These are phyloP conservation scores for Channa argus DNA, from an alignment of 2,113 vertebrate genomes.

Conservation along the genomic window DNA sequence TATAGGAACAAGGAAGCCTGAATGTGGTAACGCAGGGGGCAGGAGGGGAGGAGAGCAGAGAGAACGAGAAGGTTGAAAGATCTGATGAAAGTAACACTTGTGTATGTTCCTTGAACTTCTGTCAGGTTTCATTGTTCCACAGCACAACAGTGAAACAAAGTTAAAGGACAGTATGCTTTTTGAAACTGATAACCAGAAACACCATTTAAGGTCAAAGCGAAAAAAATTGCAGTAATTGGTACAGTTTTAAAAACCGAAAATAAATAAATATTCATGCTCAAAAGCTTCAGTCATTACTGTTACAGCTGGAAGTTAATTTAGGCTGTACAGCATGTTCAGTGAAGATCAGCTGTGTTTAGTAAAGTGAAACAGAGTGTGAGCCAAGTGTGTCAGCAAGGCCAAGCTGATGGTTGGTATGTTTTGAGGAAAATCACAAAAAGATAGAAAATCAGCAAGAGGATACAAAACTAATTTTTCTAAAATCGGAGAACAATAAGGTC, in stretches of 20 bases:
- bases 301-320: neutral
- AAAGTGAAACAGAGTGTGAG: too few relatives aligned
- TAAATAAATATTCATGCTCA: neutral
- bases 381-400: too few relatives aligned
- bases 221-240: constrained; percentile 18
- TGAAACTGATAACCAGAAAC: constrained; percentile 30
- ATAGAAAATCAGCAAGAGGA: neutral
- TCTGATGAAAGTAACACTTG: constrained; percentile 4
- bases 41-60: constrained; percentile 19
- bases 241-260: neutral
- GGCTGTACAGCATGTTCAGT: neutral
- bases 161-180: constrained; percentile 20
- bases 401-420: too few relatives aligned
- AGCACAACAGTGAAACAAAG: constrained; percentile 9
- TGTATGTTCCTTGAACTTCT: constrained; percentile 9
- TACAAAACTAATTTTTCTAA: neutral
- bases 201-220: constrained; percentile 3
- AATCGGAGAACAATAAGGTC: neutral
- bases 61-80: constrained; percentile 36
- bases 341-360: neutral
- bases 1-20: constrained; percentile 77
- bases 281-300: neutral
- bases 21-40: constrained; percentile 62
- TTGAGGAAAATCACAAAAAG: too few relatives aligned
- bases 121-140: neutral